Evolutionary conservation across 2,888 invertebrate genomes (phyloP).

Genomic region (Matsumyia berberina): DNA sequence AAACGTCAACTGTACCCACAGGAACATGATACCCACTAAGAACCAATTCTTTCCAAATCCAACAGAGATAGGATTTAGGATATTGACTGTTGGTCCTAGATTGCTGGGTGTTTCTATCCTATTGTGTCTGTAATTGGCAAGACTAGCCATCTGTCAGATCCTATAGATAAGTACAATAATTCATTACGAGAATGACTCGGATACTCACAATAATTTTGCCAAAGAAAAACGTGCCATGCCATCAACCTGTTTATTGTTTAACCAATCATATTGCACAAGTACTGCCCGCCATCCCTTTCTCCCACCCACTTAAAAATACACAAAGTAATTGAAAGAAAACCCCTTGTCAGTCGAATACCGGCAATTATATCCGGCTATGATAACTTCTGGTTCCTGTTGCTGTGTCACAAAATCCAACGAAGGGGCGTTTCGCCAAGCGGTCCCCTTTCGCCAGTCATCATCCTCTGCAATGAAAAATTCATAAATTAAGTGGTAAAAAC

Average conservation of each 20-base stretch:
- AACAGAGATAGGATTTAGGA: too few relatives aligned
- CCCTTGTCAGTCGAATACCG: conserved; percentile 24
- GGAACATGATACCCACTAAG: too few relatives aligned
- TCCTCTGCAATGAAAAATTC: conserved; percentile 67
- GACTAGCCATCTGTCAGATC: too few relatives aligned
- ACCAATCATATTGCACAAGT: background rate
- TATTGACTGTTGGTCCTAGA: too few relatives aligned
- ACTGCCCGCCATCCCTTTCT: background rate
- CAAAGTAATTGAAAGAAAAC: conserved; percentile 42
- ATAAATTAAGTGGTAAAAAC: conserved; percentile 74
- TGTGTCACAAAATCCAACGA: conserved; percentile 18
- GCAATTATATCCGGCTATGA: conserved; percentile 39
- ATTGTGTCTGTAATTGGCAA: too few relatives aligned
- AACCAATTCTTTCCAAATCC: too few relatives aligned
- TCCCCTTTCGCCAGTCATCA: conserved; percentile 64
- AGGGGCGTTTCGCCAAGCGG: conserved; percentile 64
- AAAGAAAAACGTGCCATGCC: too few relatives aligned
- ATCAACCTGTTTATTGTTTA: background rate
- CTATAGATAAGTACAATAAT: too few relatives aligned
- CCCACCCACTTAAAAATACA: background rate
- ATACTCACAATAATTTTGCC: too few relatives aligned
- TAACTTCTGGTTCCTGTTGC: conserved; percentile 41
- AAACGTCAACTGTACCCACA: too few relatives aligned
- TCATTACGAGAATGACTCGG: too few relatives aligned
- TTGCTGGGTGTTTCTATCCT: too few relatives aligned